Conservation (phyloP, 2,113 vertebrate genomes). For the Centropus bengalensis region DNA sequence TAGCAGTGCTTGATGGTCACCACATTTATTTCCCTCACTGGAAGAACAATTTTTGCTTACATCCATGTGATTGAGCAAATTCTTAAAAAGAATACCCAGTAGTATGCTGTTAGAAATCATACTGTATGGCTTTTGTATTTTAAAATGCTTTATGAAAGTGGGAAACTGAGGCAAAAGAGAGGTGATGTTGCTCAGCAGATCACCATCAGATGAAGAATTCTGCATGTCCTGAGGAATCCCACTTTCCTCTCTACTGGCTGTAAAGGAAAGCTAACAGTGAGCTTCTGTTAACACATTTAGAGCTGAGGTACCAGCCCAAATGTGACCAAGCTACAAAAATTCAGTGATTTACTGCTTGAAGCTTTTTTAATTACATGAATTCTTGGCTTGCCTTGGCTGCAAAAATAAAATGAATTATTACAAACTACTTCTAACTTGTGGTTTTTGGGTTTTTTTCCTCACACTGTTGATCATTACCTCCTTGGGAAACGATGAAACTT, state of each 20-base stretch:
- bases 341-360: not conserved
- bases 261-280: not conserved
- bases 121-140: not conserved
- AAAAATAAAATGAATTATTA: not conserved
- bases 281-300: not conserved
- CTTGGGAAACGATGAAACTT: fast-evolving
- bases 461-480: not conserved
- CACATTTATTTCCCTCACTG: not conserved
- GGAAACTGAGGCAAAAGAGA: not conserved
- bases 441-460: not conserved
- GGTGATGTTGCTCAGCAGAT: not conserved
- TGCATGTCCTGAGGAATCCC: not conserved
- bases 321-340: not conserved
- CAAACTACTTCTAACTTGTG: not conserved
- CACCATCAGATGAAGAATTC: not conserved
- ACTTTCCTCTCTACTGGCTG: not conserved
- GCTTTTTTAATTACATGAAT: not conserved
- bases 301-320: not conserved
- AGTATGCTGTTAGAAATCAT: not conserved
- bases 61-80: not conserved
- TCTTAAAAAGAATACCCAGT: not conserved
- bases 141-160: not conserved
- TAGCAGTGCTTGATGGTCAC: not conserved
- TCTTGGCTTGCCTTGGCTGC: not conserved
- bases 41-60: not conserved